Base-by-base conservation (phyloP, 2,797 vertebrate genomes). In the Falco concolor region DNA sequence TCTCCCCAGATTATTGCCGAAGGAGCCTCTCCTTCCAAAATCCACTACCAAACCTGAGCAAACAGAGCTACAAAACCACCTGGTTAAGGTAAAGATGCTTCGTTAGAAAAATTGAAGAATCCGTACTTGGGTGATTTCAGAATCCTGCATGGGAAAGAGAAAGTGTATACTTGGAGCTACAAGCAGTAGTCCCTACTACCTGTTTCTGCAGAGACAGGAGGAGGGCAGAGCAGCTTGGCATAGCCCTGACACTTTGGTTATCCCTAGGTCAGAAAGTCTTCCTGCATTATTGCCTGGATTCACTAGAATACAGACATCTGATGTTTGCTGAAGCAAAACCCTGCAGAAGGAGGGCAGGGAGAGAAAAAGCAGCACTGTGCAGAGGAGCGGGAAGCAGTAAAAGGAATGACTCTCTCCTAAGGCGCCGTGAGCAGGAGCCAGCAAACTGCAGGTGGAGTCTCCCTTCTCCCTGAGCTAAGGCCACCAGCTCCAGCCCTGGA, bases 371-470 rank as follows among this genome's bases (percentile, higher is more conserved):
- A 32, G 67, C 14, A 2, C 63, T 24, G 16, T 10, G 12, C 27
- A 34, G n/a, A 5, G 15, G 49, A 32, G 19, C 3, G 12, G 25
- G 47, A 27, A 79, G 50, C 22, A 10, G 45, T 22, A 23, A 60
- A 52, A 52, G 2, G 25, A 81, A 36, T 0, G 1, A 12, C 7
- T 9, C 28, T 9, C 28, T 38, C 1, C 1, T 2, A 8, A 1
- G 13, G 22, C 3, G 9, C 0, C 0, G 45, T 11, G 44, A 57
- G 17, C 25, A 54, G 73, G 13, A 67, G 59, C 57, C 9, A 67
- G 59, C 57, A 75, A 40, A n/a, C 3, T 5, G 57, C 16, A 54
- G 36, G 22, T 50, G 17, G 21, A 5, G 6, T 25, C 14, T 52
- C 21, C 10, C 7, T 6, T 49, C 15, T 23, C 25, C 30, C 23